Conservation (phyloP, 2,888 invertebrate species). For the Lysandra coridon region DNA sequence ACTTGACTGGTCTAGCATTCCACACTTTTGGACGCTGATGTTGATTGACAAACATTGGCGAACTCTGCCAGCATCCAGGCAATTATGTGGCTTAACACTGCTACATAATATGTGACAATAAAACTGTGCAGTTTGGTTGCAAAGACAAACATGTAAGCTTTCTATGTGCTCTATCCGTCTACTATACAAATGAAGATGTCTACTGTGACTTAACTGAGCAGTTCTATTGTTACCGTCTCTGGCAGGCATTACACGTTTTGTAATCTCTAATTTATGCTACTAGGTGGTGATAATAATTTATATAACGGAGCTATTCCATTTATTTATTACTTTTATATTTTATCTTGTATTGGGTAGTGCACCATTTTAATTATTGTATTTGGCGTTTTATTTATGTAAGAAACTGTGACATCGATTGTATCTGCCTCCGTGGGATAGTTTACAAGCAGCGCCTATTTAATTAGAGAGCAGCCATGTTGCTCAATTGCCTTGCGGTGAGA, state of each 20-base stretch:
- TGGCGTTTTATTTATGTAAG: conserved; percentile 22
- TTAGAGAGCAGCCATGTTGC: conserved; percentile 36
- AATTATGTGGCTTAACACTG: not conserved
- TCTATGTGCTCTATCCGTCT: not conserved
- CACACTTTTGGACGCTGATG: conserved; percentile 5
- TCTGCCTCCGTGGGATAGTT: conserved; percentile 39
- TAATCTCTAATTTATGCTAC: conserved; percentile 26
- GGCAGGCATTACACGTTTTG: not conserved
- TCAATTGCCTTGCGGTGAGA: not conserved
- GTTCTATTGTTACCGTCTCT: not conserved
- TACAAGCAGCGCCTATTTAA: conserved; percentile 35
- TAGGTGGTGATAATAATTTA: conserved; percentile 23
- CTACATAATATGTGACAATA: not conserved
- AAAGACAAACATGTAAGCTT: not conserved
- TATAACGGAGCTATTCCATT: conserved; percentile 4
- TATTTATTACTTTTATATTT: conserved; percentile 22
- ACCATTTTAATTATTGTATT: conserved; percentile 1
- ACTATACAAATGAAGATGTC: not conserved
- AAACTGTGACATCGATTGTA: conserved; percentile 40
- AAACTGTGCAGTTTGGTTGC: not conserved
- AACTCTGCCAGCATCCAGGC: not conserved
- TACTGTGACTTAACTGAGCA: not conserved
- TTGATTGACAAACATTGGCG: not conserved
- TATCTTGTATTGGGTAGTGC: conserved; percentile 3
- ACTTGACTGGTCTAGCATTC: conserved; percentile 21